phyloP scores from a whole-genome alignment of 2,797 vertebrate genomes.

The Sebastolobus altivelis region DNA sequence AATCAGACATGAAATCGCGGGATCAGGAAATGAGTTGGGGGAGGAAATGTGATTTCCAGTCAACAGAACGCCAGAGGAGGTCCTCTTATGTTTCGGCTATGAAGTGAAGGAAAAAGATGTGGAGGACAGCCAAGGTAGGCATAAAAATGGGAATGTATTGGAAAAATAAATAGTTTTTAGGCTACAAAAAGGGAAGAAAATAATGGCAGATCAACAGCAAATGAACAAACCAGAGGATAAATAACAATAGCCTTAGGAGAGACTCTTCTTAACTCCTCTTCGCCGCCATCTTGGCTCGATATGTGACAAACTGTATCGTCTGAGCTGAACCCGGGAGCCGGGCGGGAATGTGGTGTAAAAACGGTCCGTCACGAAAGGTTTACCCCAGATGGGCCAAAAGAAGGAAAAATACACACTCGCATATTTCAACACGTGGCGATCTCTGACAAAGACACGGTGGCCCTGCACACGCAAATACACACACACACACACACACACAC shows the following conservation, averaged over 20 bases:
- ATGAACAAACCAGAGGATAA: constrained; percentile 26
- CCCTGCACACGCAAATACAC: constrained; percentile 32
- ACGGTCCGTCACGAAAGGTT: constrained; percentile 69
- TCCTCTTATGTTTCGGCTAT: constrained; percentile 52
- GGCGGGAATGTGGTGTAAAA: constrained; percentile 23
- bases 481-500: constrained; percentile 37
- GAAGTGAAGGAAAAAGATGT: constrained; percentile 48
- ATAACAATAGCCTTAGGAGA: background rate
- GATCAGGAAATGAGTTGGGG: constrained; percentile 51
- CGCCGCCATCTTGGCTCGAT: constrained; percentile 32
- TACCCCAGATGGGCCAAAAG: constrained; percentile 67
- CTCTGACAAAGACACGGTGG: constrained; percentile 68
- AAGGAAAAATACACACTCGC: constrained; percentile 38
- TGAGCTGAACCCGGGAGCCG: constrained; percentile 32
- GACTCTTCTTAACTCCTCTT: constrained; percentile 19
- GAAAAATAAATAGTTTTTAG: constrained; percentile 30
- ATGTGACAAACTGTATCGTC: constrained; percentile 30
- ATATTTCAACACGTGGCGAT: constrained; percentile 68
- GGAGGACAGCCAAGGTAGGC: constrained; percentile 5
- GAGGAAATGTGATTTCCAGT: constrained; percentile 63
- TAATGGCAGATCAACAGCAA: background rate
- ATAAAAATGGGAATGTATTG: constrained; percentile 18
- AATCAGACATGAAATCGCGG: constrained; percentile 35
- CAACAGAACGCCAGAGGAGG: constrained; percentile 38
- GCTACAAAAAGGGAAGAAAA: background rate